These are phyloP conservation scores for Gastrophryne carolinensis DNA, from an alignment of 2,797 vertebrate genomes.

Conservation along the genomic window DNA sequence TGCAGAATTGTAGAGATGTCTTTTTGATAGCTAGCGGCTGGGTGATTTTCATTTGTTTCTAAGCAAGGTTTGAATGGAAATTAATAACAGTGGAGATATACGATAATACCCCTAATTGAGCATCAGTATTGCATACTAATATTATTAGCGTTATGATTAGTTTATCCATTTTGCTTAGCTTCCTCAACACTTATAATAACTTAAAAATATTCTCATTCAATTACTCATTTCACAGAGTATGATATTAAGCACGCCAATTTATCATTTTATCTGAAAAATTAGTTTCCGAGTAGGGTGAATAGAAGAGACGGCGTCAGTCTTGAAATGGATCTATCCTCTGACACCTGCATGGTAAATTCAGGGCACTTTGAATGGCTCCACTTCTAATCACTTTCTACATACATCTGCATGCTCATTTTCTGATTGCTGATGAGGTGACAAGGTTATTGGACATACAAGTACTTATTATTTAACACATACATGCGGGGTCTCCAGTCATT, in stretches of 20 bases:
- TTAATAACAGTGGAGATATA: too few relatives aligned
- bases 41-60: too few relatives aligned
- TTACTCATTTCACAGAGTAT: constrained; percentile 3
- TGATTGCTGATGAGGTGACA: constrained; percentile 94
- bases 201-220: neutral
- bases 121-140: neutral
- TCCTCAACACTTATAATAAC: neutral
- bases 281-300: neutral
- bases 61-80: too few relatives aligned
- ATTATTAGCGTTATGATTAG: neutral
- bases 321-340: constrained; percentile 38
- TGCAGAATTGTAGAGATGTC: too few relatives aligned
- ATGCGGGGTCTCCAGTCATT: constrained; percentile 93
- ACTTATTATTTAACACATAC: constrained; percentile 99
- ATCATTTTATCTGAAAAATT: constrained; percentile 24
- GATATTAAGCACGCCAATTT: constrained; percentile 11
- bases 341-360: constrained; percentile 31
- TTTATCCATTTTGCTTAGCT: neutral
- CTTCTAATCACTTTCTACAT: constrained; percentile 73
- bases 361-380: constrained; percentile 57
- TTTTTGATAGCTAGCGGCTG: too few relatives aligned
- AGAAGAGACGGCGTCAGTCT: neutral
- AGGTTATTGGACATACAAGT: constrained; percentile 97
- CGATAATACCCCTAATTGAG: neutral
- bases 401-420: constrained; percentile 80